Evolutionary conservation across 2,888 invertebrate species (phyloP).

Genomic region (Cenopis cana): DNA sequence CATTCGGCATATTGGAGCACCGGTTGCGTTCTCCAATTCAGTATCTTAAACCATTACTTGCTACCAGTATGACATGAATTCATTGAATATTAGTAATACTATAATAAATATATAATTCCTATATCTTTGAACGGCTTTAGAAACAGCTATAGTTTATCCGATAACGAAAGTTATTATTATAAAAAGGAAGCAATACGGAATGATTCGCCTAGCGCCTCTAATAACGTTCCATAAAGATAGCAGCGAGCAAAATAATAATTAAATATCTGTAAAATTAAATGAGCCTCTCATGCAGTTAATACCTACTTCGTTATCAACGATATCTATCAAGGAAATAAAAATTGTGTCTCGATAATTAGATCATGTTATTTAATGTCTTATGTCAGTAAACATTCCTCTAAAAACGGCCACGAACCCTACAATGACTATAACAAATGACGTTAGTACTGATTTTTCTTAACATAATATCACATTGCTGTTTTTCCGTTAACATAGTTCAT

Average conservation of each 20-base stretch:
- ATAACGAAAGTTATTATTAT: no score
- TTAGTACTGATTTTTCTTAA: slow-evolving; percentile 21
- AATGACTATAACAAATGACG: slow-evolving; percentile 2
- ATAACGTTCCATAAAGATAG: slow-evolving; percentile 26
- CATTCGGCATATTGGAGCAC: slow-evolving; percentile 57
- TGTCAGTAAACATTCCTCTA: slow-evolving; percentile 29
- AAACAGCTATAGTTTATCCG: background rate
- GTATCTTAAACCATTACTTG: slow-evolving; percentile 3
- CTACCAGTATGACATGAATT: background rate
- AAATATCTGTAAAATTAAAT: slow-evolving; percentile 43
- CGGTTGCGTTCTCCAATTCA: slow-evolving; percentile 57
- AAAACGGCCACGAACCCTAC: slow-evolving; percentile 19
- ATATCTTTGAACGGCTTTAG: background rate
- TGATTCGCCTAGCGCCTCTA: slow-evolving; percentile 24
- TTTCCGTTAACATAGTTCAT: background rate
- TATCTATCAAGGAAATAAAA: slow-evolving; percentile 69
- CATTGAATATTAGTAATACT: background rate
- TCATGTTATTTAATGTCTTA: slow-evolving; percentile 54
- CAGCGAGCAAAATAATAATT: slow-evolving; percentile 40
- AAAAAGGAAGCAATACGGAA: background rate
- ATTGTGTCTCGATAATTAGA: slow-evolving; percentile 60
- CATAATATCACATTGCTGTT: background rate
- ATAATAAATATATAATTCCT: background rate
- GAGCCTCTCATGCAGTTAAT: slow-evolving; percentile 39
- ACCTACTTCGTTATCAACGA: slow-evolving; percentile 46